Evolutionary conservation across 2,797 vertebrate genomes (phyloP), one percentile per base, ranked within the genome.

Genomic region (Lepilemur ruficaudatus): DNA sequence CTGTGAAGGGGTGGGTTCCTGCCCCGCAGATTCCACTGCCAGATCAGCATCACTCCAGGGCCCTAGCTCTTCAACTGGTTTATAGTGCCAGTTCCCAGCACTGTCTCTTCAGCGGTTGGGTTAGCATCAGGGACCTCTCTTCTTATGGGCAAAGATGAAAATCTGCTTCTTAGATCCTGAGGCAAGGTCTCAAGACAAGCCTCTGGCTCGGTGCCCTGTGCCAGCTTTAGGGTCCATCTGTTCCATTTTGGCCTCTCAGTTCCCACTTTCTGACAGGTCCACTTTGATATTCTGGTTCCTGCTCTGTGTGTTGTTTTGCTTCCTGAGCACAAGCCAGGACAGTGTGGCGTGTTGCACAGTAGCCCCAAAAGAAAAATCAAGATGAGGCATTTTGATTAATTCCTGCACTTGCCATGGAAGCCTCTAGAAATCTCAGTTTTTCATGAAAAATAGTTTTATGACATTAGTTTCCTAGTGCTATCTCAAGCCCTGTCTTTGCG

Each of bases 121-220:
- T 52, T 72, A 52, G 38, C 35, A 57, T 73, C 55, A 46, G 46
- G 50, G 1, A 22, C 52, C 6, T 23, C 11, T 57, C 32, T 61
- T 93, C 84, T 63, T 59, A 65, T 7, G 75, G 18, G 73, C n/a
- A 61, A 59, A 96, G 4, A 38, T 41, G 75, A 97, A 96, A 72
- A 93, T 25, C 4, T 12, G 0, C 61, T 4, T 73, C 82, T 87
- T 20, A 38, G 48, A 25, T 95, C 65, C 0, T 61, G 28, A 46
- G 28, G 69, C 18, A 63, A 95, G 78, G 25, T 15, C 2, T 1
- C 61, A 8, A 4, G 73, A 87, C 17, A 25, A 63, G n/a, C 28
- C 41, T 88, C 57, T 88, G 79, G 20, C 61, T 59, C 3, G 2
- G 55, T 94, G 85, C 22, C 59, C 46, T 32, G 11, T 25, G 2